Evolutionary conservation across 2,113 vertebrate species (phyloP), one percentile per base, ranked within the genome.

Genomic region (Nestor notabilis): DNA sequence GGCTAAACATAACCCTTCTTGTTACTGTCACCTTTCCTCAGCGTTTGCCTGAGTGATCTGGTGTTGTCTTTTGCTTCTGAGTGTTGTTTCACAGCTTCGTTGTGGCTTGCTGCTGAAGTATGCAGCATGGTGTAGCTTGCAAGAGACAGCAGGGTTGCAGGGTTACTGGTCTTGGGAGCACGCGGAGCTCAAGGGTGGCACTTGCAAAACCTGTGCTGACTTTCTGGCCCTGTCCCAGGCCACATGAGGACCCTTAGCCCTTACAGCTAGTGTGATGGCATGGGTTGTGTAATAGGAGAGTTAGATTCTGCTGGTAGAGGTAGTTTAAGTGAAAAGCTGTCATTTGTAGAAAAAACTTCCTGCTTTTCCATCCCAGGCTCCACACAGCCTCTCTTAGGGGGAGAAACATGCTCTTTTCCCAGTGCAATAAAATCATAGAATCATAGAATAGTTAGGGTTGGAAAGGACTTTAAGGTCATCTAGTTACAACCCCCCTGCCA

Each of bases 1-100:
- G 24, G 90, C 87, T 90, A 95, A 96, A 91, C 81, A 82, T 94
- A 95, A 93, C 92, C 83, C n/a, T 95, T 71, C 72, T 87, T 93
- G 81, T 95, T 92, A 64, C 85, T 92, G 90, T 93, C 94, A 92
- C 93, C 92, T 97, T 76, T 89, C 61, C 74, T 95, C 46, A 91
- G 85, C 2, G 0, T 90, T 91, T 23, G 86, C 92, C 49, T 85
- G 70, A 47, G 41, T 93, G 95, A 92, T 75, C 60, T 17, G 77
- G 71, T 79, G 66, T 17, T 83, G 68, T 72, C 60, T 87, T 81
- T 78, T 17, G 0, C 79, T 91, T 68, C 55, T 0, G 5, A 87
- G 78, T 63, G 80, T 74, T 94, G 89, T 93, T 97, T 94, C 75
- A 56, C 88, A 93, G 91, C 91, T 96, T 6, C 2, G 33, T 23